Evolutionary conservation across 2,888 invertebrate genomes (phyloP).

Genomic region (Sclerodermus sp.): DNA sequence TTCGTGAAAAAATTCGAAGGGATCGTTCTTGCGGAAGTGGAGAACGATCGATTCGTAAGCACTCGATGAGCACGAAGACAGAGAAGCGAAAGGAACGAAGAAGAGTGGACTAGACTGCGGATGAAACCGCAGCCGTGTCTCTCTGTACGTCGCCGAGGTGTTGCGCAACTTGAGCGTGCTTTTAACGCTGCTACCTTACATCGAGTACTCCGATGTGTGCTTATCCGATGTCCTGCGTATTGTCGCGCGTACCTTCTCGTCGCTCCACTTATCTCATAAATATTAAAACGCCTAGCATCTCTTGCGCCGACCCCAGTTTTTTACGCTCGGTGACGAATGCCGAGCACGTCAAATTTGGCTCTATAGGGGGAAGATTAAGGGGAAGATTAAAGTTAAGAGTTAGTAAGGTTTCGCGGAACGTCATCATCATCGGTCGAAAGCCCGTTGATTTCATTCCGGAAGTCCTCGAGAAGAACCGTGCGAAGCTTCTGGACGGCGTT

Average conservation of each 20-base stretch:
- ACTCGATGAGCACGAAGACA: background rate
- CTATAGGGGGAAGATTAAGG: conserved; percentile 13
- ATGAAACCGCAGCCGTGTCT: no score
- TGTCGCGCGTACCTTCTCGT: background rate
- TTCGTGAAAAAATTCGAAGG: conserved; percentile 1
- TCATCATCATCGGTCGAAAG: no score
- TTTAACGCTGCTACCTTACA: no score
- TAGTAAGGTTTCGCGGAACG: no score
- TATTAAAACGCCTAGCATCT: background rate
- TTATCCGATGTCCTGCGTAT: no score
- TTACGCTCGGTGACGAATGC: conserved; percentile 9
- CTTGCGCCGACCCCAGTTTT: background rate
- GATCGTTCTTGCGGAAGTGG: conserved; percentile 1
- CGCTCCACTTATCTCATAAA: background rate
- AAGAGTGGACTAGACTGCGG: no score
- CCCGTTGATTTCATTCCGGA: no score
- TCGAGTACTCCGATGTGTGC: no score
- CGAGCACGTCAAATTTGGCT: conserved; percentile 29
- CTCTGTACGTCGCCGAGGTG: no score
- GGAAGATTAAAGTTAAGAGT: conserved; percentile 14
- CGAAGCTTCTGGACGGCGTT: no score
- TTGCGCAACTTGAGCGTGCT: no score
- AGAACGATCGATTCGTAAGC: conserved; percentile 1
- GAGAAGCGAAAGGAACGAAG: background rate
- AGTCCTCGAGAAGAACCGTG: no score